These are phyloP conservation scores for Meganola albula DNA, from an alignment of 2,888 invertebrate genomes.

Conservation along the genomic window DNA sequence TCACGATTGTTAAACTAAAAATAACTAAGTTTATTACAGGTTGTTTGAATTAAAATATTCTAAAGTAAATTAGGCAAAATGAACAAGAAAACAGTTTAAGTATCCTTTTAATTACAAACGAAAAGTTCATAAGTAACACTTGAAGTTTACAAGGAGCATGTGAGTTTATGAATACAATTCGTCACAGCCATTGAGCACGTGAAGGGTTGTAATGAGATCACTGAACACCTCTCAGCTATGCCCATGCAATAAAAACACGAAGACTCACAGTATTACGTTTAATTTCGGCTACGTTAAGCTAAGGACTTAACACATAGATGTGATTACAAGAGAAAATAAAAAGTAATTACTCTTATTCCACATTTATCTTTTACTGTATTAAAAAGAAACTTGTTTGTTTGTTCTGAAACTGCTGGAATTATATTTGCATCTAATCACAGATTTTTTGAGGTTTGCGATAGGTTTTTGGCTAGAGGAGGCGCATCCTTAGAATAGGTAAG, in stretches of 20 bases:
- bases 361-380: no score
- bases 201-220: constrained; percentile 48
- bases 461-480: no score
- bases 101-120: constrained; percentile 43
- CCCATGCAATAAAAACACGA: constrained; percentile 41
- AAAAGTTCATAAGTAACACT: constrained; percentile 41
- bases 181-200: constrained; percentile 71
- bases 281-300: constrained; percentile 36
- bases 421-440: no score
- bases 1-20: no score
- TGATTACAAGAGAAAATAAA: background rate
- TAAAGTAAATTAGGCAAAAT: no score
- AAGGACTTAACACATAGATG: constrained; percentile 2
- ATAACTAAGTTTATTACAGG: no score
- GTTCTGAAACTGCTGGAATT: no score
- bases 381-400: no score
- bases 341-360: background rate
- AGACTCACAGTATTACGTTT: constrained; percentile 31
- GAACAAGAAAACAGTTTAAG: no score
- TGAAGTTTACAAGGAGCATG: constrained; percentile 37
- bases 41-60: no score
- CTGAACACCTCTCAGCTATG: constrained; percentile 39
- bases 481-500: no score
- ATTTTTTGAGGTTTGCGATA: no score
- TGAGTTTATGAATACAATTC: constrained; percentile 69